Evolutionary conservation across 2,113 vertebrate species (phyloP), one percentile per base, ranked within the genome.

Genomic region (Neogale vison): DNA sequence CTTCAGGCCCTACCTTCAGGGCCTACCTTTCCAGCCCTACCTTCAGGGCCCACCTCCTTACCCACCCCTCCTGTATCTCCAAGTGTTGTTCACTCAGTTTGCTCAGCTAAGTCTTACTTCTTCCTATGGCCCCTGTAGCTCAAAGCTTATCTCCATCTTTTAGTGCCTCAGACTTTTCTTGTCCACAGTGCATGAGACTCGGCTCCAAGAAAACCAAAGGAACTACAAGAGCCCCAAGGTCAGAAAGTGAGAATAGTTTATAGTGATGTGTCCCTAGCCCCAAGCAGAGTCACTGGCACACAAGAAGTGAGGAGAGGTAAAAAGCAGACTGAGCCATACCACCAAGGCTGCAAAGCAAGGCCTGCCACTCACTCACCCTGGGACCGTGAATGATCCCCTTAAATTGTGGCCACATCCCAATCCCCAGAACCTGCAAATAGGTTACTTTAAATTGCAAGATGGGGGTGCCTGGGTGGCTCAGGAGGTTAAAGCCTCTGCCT

Each of bases 231-330:
- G 10, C 13, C 2, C 1, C 1, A 10, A 50, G 6, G 24, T 76
- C 47, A 80, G 87, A 80, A 17, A 10, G 11, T 15, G 36, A 17
- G 17, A 36, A 15, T 21, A 63, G 47, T 52, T 63, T 11, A 13
- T 47, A 29, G 1, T 26, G 23, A 42, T n/a, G 0, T 45, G 39
- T 80, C 55, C 17, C 7, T 13, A 18, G 45, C 1, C 7, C 72
- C 1, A 2, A 2, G 10, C 13, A 3, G 13, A 26, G 26, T 45
- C 69, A n/a, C 55, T 74, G 81, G 36, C 12, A n/a, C 4, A 0
- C 4, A 9, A 42, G 7, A 65, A 13, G 24, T 20, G 9, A 69
- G 6, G 24, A 45, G 36, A 39, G 26, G 15, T 55, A n/a, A 71
- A 76, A 86, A 12, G 21, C 18, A 52, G 83, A 26, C 72, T 36